Percentiles rank a stretch among this genome's conserved stretches.
Evolutionary conservation across 2,113 vertebrate species (phyloP).

Genomic region (Sapayoa aenigma): DNA sequence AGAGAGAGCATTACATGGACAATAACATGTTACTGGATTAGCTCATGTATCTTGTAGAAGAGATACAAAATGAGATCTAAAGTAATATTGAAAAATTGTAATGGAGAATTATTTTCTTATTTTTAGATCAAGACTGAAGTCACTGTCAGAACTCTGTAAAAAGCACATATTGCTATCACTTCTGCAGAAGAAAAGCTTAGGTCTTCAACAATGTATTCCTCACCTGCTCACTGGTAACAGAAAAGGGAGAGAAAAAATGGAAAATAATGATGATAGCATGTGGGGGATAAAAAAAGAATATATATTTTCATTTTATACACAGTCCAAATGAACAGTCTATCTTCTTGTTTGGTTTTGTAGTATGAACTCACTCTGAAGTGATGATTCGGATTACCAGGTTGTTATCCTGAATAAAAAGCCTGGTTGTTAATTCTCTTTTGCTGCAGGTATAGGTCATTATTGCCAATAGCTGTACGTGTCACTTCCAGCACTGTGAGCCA

Average conservation of each 20-base stretch:
- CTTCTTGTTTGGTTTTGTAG: conserved; percentile 49
- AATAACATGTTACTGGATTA: neutral
- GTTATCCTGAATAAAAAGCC: conserved; percentile 68
- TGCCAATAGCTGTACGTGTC: conserved; percentile 71
- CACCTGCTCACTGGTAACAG: neutral
- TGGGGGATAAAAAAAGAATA: neutral
- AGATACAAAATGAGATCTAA: neutral
- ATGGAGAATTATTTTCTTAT: neutral
- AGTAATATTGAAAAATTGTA: neutral
- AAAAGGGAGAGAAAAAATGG: neutral
- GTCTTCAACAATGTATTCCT: neutral
- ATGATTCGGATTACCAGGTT: conserved; percentile 57
- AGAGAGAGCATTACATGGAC: neutral
- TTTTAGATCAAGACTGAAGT: conserved; percentile 10
- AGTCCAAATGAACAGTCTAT: conserved; percentile 28
- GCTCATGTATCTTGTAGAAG: neutral
- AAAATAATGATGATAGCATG: neutral
- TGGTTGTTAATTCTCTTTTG: conserved; percentile 73
- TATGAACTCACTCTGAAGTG: conserved; percentile 66
- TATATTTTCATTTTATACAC: conserved; percentile 41
- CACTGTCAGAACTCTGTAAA: neutral
- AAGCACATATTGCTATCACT: neutral
- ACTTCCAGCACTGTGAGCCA: conserved; percentile 66
- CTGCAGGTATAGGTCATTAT: conserved; percentile 74
- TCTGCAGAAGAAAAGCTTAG: neutral